These are phyloP conservation scores for Nineta flava DNA, from an alignment of 2,888 invertebrate genomes.

Conservation along the genomic window DNA sequence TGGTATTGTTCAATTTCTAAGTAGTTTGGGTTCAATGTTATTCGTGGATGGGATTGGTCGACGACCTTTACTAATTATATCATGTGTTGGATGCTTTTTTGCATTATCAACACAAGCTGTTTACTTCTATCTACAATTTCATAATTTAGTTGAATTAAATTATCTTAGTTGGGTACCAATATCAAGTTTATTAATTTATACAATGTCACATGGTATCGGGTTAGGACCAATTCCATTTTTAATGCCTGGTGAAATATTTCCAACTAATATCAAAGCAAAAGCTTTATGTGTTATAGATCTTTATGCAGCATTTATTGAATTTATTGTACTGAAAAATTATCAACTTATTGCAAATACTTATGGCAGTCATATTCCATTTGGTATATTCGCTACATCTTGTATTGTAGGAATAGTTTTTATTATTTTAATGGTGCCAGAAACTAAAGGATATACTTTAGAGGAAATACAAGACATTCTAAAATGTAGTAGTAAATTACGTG, in stretches of 20 bases:
- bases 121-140: slow-evolving; percentile 19
- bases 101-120: slow-evolving; percentile 17
- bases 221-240: slow-evolving; percentile 25
- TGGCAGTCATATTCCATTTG: slow-evolving; percentile 25
- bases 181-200: slow-evolving; percentile 3
- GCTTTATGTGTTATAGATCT: slow-evolving; percentile 26
- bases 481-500: slow-evolving; percentile 8
- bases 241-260: slow-evolving; percentile 28
- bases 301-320: slow-evolving; percentile 24
- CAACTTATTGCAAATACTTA: slow-evolving; percentile 23
- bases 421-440: slow-evolving; percentile 24
- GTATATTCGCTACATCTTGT: slow-evolving; percentile 23
- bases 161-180: slow-evolving; percentile 15
- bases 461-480: slow-evolving; percentile 27
- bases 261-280: slow-evolving; percentile 26
- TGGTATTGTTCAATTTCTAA: slow-evolving; percentile 20
- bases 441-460: slow-evolving; percentile 26
- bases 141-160: slow-evolving; percentile 17
- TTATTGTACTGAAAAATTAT: slow-evolving; percentile 26
- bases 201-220: slow-evolving; percentile 15
- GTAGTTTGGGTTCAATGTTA: slow-evolving; percentile 13
- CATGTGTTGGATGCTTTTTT: slow-evolving; percentile 21
- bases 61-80: slow-evolving; percentile 21
- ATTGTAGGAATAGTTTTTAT: slow-evolving; percentile 24
- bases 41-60: slow-evolving; percentile 24